Conservation (phyloP, 2,113 vertebrate genomes). For the Rattus rattus region DNA sequence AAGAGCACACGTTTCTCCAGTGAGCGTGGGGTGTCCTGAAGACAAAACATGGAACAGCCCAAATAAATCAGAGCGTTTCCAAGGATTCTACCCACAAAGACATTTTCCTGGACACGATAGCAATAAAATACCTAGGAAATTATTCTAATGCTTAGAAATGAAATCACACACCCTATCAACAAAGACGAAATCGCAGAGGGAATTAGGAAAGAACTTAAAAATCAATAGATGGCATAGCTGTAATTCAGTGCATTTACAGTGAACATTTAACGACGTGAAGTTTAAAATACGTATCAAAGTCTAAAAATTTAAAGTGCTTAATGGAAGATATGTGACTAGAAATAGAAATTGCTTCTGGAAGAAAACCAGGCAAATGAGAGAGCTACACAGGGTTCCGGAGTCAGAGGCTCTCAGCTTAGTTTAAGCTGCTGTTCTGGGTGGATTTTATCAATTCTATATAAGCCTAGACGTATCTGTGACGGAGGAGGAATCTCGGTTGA, state of each 20-base stretch:
- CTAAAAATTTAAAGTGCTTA: slow-evolving; percentile 37
- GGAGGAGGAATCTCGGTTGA: not conserved
- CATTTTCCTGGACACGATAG: slow-evolving; percentile 8
- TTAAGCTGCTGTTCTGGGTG: too few species aligned
- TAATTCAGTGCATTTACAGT: not conserved
- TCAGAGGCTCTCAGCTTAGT: not conserved
- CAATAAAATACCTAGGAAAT: not conserved
- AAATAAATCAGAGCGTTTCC: not conserved
- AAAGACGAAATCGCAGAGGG: not conserved
- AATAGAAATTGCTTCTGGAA: not conserved
- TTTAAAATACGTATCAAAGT: not conserved
- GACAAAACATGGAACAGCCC: not conserved
- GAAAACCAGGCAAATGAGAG: not conserved
- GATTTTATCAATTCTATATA: not conserved
- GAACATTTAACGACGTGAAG: not conserved
- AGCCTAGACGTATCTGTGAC: not conserved
- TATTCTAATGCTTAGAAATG: slow-evolving; percentile 38
- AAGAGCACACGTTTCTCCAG: not conserved
- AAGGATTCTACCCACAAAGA: not conserved
- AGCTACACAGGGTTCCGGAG: not conserved
- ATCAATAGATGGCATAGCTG: not conserved
- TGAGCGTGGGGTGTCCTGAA: not conserved
- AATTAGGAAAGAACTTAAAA: slow-evolving; percentile 34
- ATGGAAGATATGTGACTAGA: not conserved
- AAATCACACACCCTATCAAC: not conserved